A percentile compares a stretch with the other conserved stretches of the same genome.
These are phyloP conservation scores for Hybognathus amarus DNA, from an alignment of 2,797 vertebrate species.

Conservation along the genomic window DNA sequence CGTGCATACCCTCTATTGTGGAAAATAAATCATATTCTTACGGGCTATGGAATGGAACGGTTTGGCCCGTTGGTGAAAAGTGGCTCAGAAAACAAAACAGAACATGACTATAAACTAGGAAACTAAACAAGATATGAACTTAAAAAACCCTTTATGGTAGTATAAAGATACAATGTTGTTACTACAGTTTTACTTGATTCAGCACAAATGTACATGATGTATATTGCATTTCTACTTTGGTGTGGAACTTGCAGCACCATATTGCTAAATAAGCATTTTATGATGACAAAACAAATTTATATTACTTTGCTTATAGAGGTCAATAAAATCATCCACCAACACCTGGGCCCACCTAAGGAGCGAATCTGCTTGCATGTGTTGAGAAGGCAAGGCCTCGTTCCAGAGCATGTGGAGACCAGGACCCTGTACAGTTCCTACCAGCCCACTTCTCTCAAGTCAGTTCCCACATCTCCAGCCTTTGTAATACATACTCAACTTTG, in stretches of 20 bases:
- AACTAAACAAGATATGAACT: background rate
- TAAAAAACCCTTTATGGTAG: background rate
- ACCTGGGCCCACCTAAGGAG: slow-evolving; percentile 88
- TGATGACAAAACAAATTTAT: slow-evolving; percentile 8
- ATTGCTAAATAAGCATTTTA: slow-evolving; percentile 12
- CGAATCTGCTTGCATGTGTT: slow-evolving; percentile 91
- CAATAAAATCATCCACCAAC: slow-evolving; percentile 86
- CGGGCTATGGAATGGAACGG: too few relatives aligned
- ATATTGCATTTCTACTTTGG: background rate
- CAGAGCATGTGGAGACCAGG: slow-evolving; percentile 95
- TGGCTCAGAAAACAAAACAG: background rate
- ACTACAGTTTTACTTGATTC: background rate
- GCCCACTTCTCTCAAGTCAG: slow-evolving; percentile 92
- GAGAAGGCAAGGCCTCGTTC: slow-evolving; percentile 86
- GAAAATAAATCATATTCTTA: too few relatives aligned
- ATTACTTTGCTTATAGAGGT: slow-evolving; percentile 77
- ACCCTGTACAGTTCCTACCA: slow-evolving; percentile 93
- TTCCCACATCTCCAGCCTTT: background rate
- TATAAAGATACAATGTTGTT: background rate
- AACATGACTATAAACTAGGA: background rate
- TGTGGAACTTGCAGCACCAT: background rate
- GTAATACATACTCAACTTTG: background rate
- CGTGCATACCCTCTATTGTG: too few relatives aligned
- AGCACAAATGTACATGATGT: slow-evolving; percentile 1
- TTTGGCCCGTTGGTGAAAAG: background rate